These are phyloP conservation scores for human (Homo sapiens) DNA, from an alignment of 2,113 vertebrate species.

Conservation along the genomic window GRCh38 chr3:65996501-65997000, in stretches of 20 bases:
- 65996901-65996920: background rate
- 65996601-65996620: constrained; percentile 51
- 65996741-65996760: background rate
- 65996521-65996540: constrained; percentile 78
- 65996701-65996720: constrained; percentile 63
- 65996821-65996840: background rate
- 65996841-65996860: background rate
- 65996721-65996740: background rate
- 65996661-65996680: constrained; percentile 49
- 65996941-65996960: background rate
- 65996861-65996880: background rate
- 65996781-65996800: background rate
- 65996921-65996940: background rate
- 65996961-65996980: background rate
- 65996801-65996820: background rate
- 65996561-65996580: constrained; percentile 35
- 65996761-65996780: background rate
- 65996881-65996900: background rate
- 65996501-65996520: constrained; percentile 77
- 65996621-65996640: constrained; percentile 40
- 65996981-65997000: background rate
- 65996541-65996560: background rate
- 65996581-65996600: constrained; percentile 67
- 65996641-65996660: constrained; percentile 24
- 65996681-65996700: background rate